Evolutionary conservation across 2,888 invertebrate genomes (phyloP).

Genomic region (Drosophila nigritarsus): DNA sequence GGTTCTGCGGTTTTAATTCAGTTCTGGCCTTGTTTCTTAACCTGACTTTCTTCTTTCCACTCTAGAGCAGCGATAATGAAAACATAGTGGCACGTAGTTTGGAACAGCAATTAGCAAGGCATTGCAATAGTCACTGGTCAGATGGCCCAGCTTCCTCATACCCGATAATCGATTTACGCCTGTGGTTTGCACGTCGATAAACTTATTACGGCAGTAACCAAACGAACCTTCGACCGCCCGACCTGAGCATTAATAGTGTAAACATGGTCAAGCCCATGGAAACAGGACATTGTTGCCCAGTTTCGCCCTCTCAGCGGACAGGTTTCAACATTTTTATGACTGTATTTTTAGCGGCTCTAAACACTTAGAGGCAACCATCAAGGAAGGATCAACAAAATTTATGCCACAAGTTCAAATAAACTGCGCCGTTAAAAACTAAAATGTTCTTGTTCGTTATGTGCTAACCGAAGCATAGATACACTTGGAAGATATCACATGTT

Average conservation of each 20-base stretch:
- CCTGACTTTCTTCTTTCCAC: background rate
- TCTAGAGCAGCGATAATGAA: slow-evolving; percentile 1
- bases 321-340: slow-evolving; percentile 54
- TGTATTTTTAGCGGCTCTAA: slow-evolving; percentile 35
- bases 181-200: slow-evolving; percentile 39
- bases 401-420: slow-evolving; percentile 59
- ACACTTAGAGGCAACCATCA: slow-evolving; percentile 46
- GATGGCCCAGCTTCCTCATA: slow-evolving; percentile 12
- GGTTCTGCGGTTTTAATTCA: slow-evolving; percentile 58
- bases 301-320: slow-evolving; percentile 30
- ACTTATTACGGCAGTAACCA: slow-evolving; percentile 22
- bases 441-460: background rate
- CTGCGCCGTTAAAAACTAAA: slow-evolving; percentile 27
- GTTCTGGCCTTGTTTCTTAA: slow-evolving; percentile 8
- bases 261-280: slow-evolving; percentile 62
- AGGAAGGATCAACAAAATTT: slow-evolving; percentile 65
- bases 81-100: slow-evolving; percentile 6
- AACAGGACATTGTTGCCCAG: slow-evolving; percentile 45
- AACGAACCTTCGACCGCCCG: slow-evolving; percentile 5
- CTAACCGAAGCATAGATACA: slow-evolving; percentile 5
- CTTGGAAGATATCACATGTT: background rate
- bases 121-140: slow-evolving; percentile 6
- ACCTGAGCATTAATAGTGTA: slow-evolving; percentile 49
- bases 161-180: slow-evolving; percentile 26
- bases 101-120: slow-evolving; percentile 14